Evolutionary conservation across 2,113 vertebrate genomes (phyloP).

Genomic region (Pituophis catenifer): DNA sequence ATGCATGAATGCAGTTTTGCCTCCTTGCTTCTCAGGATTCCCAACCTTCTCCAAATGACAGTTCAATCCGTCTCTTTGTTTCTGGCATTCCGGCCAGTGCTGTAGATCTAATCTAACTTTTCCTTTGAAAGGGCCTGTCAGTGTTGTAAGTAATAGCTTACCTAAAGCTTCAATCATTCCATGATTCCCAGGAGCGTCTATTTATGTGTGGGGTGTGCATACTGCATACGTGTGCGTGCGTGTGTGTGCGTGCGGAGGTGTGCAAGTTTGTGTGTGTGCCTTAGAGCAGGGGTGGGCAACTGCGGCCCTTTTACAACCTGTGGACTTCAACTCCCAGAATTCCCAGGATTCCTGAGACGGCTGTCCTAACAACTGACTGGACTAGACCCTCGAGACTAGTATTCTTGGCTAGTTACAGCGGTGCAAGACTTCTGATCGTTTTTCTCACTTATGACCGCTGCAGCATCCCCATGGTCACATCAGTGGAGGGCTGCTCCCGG

Average conservation of each 20-base stretch:
- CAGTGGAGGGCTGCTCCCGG: no score
- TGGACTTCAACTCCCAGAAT: no score
- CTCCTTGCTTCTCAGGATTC: not conserved
- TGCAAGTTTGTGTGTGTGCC: no score
- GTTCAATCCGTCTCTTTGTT: no score
- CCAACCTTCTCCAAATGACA: not conserved
- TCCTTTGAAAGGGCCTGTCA: not conserved
- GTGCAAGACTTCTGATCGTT: not conserved
- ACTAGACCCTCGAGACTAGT: not conserved
- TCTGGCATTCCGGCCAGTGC: not conserved
- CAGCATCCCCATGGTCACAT: no score
- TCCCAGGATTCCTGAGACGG: no score
- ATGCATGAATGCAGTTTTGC: not conserved
- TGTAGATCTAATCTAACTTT: not conserved
- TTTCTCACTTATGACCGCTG: no score
- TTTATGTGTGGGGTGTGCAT: not conserved
- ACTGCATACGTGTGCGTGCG: not conserved
- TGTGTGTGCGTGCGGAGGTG: not conserved
- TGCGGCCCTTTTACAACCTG: no score
- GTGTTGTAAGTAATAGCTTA: not conserved
- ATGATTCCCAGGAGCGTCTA: not conserved
- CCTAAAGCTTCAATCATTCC: not conserved
- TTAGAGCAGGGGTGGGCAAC: not conserved
- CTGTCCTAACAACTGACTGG: not conserved
- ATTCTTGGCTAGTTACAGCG: not conserved